Percentiles rank a stretch among this genome's conserved stretches.
Conservation (phyloP, 2,113 vertebrate species). For the Antechinus stuartii region DNA sequence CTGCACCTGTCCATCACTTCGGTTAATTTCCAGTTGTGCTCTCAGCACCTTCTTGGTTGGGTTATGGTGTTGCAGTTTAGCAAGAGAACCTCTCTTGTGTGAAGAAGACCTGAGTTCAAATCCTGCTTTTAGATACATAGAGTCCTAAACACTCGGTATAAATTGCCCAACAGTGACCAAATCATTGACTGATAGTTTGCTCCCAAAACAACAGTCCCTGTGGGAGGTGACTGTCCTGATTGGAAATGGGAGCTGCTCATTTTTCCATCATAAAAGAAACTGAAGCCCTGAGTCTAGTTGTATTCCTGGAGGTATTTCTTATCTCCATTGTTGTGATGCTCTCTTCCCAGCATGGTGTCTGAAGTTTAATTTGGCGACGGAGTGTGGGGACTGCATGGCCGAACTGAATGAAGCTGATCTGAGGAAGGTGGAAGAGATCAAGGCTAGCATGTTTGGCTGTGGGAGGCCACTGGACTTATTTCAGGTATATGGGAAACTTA, state of each 20-base stretch:
- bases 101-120: neutral
- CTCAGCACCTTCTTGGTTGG: neutral
- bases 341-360: conserved; percentile 87
- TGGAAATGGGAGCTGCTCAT: neutral
- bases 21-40: neutral
- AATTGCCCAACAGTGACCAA: neutral
- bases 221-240: neutral
- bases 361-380: conserved; percentile 86
- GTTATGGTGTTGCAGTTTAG: neutral
- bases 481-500: conserved; percentile 82
- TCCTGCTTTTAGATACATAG: neutral
- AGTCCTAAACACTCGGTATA: neutral
- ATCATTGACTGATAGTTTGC: neutral
- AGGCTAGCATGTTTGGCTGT: conserved; percentile 85
- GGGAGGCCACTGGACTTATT: conserved; percentile 61
- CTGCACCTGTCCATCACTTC: neutral
- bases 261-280: neutral
- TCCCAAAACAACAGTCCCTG: neutral
- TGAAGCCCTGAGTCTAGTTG: neutral
- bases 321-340: conserved; percentile 64
- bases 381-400: conserved; percentile 78
- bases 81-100: neutral
- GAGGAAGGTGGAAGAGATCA: conserved; percentile 88
- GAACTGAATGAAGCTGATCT: conserved; percentile 87
- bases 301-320: neutral